Percentiles rank a stretch among this genome's conserved stretches.
phyloP scores from a whole-genome alignment of 2,797 vertebrate species.

The Acrossocheilus fasciatus region DNA sequence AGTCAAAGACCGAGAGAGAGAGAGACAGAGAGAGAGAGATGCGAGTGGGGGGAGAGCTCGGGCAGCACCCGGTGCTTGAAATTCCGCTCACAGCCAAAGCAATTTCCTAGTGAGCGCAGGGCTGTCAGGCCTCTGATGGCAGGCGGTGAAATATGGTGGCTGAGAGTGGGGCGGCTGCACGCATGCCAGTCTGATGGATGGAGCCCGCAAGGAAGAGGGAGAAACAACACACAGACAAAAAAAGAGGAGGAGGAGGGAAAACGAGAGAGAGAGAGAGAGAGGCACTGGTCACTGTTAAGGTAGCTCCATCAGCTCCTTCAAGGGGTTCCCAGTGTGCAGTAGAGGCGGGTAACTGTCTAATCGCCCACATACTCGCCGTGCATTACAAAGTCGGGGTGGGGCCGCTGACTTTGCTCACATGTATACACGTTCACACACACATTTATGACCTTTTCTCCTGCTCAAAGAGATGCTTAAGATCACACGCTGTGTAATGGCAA shows the following conservation, averaged over 20 bases:
- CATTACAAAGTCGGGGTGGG: conserved; percentile 56
- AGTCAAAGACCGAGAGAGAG: conserved; percentile 67
- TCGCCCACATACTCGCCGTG: conserved; percentile 59
- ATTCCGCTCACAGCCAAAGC: conserved; percentile 98
- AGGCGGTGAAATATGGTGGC: conserved; percentile 98
- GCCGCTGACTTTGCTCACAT: conserved; percentile 31
- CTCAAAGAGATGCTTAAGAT: conserved; percentile 47
- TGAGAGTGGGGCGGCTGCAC: conserved; percentile 92
- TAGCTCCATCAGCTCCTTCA: conserved; percentile 81
- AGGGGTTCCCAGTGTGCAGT: conserved; percentile 80
- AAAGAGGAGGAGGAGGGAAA: conserved; percentile 66
- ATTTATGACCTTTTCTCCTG: conserved; percentile 42
- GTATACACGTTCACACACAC: conserved; percentile 1
- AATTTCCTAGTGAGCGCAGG: conserved; percentile 95
- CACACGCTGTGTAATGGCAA: conserved; percentile 50
- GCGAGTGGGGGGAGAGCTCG: conserved; percentile 69
- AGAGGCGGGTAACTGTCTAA: conserved; percentile 78
- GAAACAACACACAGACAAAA: conserved; percentile 67
- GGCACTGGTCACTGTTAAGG: conserved; percentile 77
- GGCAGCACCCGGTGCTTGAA: conserved; percentile 88
- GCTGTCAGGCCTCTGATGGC: conserved; percentile 98
- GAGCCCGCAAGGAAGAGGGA: conserved; percentile 84
- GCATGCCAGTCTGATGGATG: conserved; percentile 96
- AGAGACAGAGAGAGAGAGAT: conserved; percentile 54
- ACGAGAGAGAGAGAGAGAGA: conserved; percentile 41